These are phyloP conservation scores for Eriosoma lanigerum DNA, from an alignment of 1,140 invertebrate species.

Conservation along the genomic window DNA sequence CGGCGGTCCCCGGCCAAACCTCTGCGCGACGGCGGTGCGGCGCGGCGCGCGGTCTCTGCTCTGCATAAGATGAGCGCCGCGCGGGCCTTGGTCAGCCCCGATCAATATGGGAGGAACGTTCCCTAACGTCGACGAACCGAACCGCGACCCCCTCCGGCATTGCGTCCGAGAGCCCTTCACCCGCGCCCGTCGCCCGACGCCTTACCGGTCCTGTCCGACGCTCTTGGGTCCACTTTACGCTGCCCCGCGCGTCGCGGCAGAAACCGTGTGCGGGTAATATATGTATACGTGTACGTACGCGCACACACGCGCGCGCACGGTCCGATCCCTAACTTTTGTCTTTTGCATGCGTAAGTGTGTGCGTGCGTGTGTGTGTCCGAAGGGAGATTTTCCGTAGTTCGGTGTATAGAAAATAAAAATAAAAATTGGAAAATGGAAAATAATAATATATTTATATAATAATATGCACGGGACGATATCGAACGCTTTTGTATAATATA, in stretches of 20 bases:
- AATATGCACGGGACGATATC: conserved; percentile 15
- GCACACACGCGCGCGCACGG: not conserved
- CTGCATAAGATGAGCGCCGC: conserved; percentile 51
- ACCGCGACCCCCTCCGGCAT: conserved; percentile 10
- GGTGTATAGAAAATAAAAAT: conserved; percentile 29
- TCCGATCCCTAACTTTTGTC: conserved; percentile 51
- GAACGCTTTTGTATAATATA: not conserved
- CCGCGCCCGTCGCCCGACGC: not conserved
- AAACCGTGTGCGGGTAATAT: not conserved
- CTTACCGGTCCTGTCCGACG: conserved; percentile 2
- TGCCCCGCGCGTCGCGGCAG: conserved; percentile 31
- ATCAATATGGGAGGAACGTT: conserved; percentile 52
- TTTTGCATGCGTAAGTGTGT: conserved; percentile 48
- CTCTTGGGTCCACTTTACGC: conserved; percentile 51
- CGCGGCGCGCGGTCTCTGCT: conserved; percentile 48
- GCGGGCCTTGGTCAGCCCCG: conserved; percentile 51
- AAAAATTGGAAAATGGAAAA: no score
- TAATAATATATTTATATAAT: no score
- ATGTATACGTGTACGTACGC: not conserved
- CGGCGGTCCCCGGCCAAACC: conserved; percentile 47
- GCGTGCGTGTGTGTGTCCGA: conserved; percentile 21
- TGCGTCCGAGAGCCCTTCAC: not conserved
- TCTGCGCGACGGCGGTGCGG: conserved; percentile 27
- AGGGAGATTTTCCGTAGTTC: conserved; percentile 47
- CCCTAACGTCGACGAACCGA: conserved; percentile 52